A percentile compares a stretch with the other conserved stretches of the same genome.
phyloP scores from a whole-genome alignment of 2,113 vertebrate genomes.

The Larimichthys polyactis region DNA sequence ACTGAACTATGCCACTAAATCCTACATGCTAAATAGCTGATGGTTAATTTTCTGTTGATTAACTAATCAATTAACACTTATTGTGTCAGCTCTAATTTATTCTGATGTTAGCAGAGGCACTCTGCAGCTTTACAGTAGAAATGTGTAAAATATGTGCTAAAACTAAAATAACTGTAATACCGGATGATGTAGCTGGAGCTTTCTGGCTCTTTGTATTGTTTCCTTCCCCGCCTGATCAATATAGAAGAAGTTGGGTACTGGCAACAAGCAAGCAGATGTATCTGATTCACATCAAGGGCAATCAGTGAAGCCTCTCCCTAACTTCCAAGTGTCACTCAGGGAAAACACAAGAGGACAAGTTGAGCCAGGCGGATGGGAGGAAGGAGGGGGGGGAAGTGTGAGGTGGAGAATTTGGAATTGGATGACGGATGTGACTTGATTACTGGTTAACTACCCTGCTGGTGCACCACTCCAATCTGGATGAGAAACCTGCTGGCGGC shows the following conservation, averaged over 20 bases:
- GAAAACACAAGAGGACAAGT: slow-evolving; percentile 62
- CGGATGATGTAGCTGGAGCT: not conserved
- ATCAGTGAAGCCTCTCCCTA: slow-evolving; percentile 62
- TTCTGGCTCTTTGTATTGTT: slow-evolving; percentile 9
- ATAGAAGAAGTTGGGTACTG: slow-evolving; percentile 49
- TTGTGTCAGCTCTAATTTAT: not conserved
- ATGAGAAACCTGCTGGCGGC: slow-evolving; percentile 59
- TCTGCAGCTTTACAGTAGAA: not conserved
- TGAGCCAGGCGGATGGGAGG: slow-evolving; percentile 46
- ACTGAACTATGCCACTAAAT: too few species aligned
- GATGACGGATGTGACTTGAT: slow-evolving; percentile 80
- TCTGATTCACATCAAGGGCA: slow-evolving; percentile 76
- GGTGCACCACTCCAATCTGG: slow-evolving; percentile 61
- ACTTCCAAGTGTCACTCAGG: slow-evolving; percentile 69
- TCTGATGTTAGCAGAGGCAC: not conserved
- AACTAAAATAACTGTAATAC: not conserved
- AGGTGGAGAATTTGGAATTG: slow-evolving; percentile 71
- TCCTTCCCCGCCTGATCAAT: slow-evolving; percentile 14
- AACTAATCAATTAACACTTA: not conserved
- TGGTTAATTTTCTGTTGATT: not conserved
- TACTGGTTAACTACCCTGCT: slow-evolving; percentile 74
- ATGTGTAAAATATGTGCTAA: not conserved
- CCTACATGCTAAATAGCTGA: not conserved
- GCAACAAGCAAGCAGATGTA: slow-evolving; percentile 58
- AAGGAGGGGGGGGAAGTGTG: not conserved